Evolutionary conservation across 2,113 vertebrate genomes (phyloP), one percentile per base, ranked within the genome.

Genomic region (Nipponia nippon): DNA sequence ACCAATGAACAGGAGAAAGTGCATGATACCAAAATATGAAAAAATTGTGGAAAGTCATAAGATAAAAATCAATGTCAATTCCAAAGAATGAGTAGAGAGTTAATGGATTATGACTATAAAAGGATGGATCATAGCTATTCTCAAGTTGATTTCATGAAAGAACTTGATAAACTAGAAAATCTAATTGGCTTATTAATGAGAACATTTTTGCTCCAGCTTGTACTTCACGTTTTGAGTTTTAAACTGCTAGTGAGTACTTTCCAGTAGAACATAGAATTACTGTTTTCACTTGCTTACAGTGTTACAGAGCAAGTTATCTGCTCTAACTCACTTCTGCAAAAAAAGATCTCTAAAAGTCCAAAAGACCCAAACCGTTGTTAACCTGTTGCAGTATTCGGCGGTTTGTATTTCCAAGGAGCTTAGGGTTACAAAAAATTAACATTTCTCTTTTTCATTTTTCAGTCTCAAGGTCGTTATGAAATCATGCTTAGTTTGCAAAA

Each of bases 381-480:
- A 50, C 17, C 6, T 65, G 1, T 83, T 87, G 72, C 50, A 47
- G 21, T 96, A 83, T 59, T 4, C 11, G 30, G 7, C 1, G 0
- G 70, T 89, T 93, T 91, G 6, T 87, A 58, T 82, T 91, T 94
- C 50, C 16, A 25, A 90, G 65, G 30, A 72, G 27, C 20, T 65
- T 56, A 69, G 18, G 6, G 7, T 69, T 78, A 34, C 69, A 83
- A 53, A 72, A 65, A 13, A 53, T 89, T 25, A 67, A 76, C 18
- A 2, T 84, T 93, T 91, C 16, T 92, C 47, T n/a, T 94, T 90
- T 97, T 89, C 16, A 44, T 83, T 89, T 92, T 93, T 40, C 97
- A 99, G 99, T 99, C 99, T 97, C 99, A 99, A 98, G 99, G 99
- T 56, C 99, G 99, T 8, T 99, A 99, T 81, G 99, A 99, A 97